Evolutionary conservation across 1,140 invertebrate species (phyloP).

Genomic region (Eulimnadia texana): DNA sequence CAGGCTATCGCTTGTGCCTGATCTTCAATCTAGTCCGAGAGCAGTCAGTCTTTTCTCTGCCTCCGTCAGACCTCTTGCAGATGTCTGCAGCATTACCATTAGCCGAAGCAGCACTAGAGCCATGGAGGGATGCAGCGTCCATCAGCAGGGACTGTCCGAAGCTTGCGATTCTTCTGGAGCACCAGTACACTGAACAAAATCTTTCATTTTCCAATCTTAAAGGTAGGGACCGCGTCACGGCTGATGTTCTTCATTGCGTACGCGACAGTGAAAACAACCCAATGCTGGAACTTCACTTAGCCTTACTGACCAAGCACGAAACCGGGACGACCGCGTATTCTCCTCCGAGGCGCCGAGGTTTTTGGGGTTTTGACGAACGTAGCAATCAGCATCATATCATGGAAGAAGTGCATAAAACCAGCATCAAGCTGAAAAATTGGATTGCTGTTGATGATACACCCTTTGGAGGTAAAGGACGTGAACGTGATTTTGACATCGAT

Average conservation of each 20-base stretch:
- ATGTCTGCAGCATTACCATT: too few relatives aligned
- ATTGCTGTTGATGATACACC: background rate
- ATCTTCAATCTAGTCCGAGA: too few relatives aligned
- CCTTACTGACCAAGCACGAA: background rate
- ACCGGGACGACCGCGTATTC: background rate
- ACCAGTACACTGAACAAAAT: background rate
- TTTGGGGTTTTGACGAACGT: background rate
- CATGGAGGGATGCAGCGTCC: background rate
- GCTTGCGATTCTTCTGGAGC: background rate
- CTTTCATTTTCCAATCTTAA: background rate
- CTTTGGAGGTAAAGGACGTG: background rate
- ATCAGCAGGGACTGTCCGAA: background rate
- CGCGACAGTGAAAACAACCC: background rate
- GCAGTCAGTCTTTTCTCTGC: too few relatives aligned
- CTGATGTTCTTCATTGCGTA: background rate
- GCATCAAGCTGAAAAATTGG: background rate
- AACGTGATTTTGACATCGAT: background rate
- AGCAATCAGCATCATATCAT: background rate
- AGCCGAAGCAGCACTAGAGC: background rate
- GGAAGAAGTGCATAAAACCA: background rate
- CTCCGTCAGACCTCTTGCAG: too few relatives aligned
- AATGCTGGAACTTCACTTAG: background rate
- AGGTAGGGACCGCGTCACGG: background rate
- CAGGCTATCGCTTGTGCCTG: too few relatives aligned
- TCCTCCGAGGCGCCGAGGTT: background rate